Evolutionary conservation across 2,888 invertebrate genomes (phyloP), one percentile per base, ranked within the genome.

Genomic region (Brachyptera risi): DNA sequence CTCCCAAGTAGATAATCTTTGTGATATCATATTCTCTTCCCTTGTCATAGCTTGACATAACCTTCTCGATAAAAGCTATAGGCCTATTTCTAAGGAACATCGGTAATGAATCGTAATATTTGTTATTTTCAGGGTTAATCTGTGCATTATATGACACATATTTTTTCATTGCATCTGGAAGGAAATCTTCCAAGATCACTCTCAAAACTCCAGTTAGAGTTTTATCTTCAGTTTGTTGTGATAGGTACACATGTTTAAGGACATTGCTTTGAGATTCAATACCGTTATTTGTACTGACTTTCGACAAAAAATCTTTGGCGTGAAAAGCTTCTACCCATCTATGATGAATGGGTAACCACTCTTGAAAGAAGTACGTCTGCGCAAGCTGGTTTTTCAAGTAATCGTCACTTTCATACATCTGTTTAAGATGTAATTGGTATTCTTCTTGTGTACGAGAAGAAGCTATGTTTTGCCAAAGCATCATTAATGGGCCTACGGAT

Each of bases 231-330:
- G 21, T 17, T n/a, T 19, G 11, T 19, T 21, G n/a, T 24, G 5
- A 15, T 17, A 59, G 13, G 17, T 59, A 49, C 9, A 15, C 31
- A 31, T 59, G 35, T 23, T 1, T 50, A 9, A 59, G 15, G 9
- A 50, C n/a, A 19, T 31, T 59, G 37, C 23, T 35, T 23, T 59
- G 59, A 17, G 19, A 24, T 15, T 59, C 59, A 1, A 59, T n/a
- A 15, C 59, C 59, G 31, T 59, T 59, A 35, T 27, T 59, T 7
- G 35, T 50, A 17, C 50, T 59, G 17, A 59, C 31, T 15, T 27
- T 49, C 9, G 26, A 44, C n/a, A 27, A 24, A 59, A 31, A 59
- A 21, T 59, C 59, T 27, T 59, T 49, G 15, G 26, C 37, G 13
- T 38, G 11, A 13, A 47, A 59, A 11, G 31, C 27, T 3, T 26